Evolutionary conservation across 2,888 invertebrate genomes (phyloP).

Genomic region (Theodoxus fluviatilis): DNA sequence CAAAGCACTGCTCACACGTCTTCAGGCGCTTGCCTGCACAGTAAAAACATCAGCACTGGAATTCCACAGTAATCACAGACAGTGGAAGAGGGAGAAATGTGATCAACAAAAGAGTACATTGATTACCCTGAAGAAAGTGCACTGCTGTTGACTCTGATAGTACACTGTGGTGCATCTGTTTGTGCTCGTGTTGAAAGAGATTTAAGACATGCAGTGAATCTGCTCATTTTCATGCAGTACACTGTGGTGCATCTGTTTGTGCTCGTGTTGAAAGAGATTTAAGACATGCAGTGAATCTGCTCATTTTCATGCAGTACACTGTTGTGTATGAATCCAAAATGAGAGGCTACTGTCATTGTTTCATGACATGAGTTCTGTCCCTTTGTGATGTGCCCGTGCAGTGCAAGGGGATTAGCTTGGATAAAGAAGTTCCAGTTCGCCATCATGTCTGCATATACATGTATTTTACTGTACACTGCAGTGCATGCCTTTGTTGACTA

Average conservation of each 20-base stretch:
- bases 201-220: neutral
- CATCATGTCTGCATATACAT: neutral
- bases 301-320: neutral
- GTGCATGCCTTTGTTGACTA: no score
- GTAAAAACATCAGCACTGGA: constrained; percentile 22
- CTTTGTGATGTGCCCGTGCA: no score
- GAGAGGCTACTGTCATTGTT: no score
- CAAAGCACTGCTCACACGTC: constrained; percentile 75
- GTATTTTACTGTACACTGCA: no score
- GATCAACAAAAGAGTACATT: neutral
- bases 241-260: no score
- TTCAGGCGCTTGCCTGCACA: constrained; percentile 71
- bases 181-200: neutral
- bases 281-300: neutral
- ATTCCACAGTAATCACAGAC: neutral
- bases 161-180: no score
- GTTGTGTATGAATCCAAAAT: no score
- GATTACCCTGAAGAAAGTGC: neutral
- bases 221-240: neutral
- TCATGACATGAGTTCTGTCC: no score
- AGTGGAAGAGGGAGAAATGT: neutral
- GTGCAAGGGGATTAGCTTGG: no score
- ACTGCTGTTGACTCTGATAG: no score
- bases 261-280: neutral
- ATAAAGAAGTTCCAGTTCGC: neutral